Evolutionary conservation across 2,888 invertebrate genomes (phyloP), one percentile per base, ranked within the genome.

Genomic region (Caenorhabditis angaria): DNA sequence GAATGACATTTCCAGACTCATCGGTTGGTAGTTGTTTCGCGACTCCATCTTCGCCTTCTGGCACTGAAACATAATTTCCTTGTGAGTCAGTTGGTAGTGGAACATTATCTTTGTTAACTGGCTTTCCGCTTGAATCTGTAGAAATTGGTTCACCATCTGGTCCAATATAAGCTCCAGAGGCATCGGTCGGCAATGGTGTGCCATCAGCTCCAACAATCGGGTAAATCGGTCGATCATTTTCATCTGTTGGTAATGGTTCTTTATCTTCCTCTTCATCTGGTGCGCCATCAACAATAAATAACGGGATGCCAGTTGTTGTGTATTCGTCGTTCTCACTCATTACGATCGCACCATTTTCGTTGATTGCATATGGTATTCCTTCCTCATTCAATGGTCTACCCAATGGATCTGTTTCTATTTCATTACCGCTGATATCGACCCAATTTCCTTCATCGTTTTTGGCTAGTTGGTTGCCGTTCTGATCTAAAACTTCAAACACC

Each of bases 381-480:
- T 72, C 67, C 22, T 56, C 28, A 27, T 67, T 65, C 12, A 78
- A 14, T 22, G 77, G 77, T 25, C 76, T 62, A 66, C 80, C 81
- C 8, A 67, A 32, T 10, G 64, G 64, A 54, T 81, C 80, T 2
- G 81, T 80, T 3, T 75, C 75, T 2, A 81, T 59, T 28, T 73
- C 61, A 24, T 70, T 50, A 35, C 82, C 82, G 35, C 55, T 54
- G 6, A 61, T 32, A 50, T 75, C 74, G 20, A 78, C 63, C 60
- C 69, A 68, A 18, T 67, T 61, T 24, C 81, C 81, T 14, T 77
- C 68, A 10, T 76, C 76, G 53, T 79, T 70, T 47, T 59, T 65
- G 20, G 60, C 28, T 27, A 76, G 47, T 28, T 63, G 51, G 18
- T 70, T 63, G 41, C 78, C 79, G 25, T 81, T 66, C 18, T 57